Conservation (phyloP, 2,888 invertebrate genomes). For the Stictocephala bisonia region DNA sequence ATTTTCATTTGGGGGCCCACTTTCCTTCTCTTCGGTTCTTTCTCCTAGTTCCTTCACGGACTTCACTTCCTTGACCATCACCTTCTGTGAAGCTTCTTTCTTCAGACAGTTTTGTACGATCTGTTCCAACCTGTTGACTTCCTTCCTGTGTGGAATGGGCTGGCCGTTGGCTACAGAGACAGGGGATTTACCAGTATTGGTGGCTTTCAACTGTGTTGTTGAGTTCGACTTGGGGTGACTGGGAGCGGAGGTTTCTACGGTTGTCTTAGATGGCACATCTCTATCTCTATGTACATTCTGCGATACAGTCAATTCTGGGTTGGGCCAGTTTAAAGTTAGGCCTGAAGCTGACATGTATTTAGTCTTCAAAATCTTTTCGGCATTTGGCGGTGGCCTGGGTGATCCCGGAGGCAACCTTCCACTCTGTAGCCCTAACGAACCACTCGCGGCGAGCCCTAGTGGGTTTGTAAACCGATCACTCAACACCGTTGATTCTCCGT, state of each 20-base stretch:
- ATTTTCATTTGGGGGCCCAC: neutral
- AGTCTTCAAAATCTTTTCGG: conserved; percentile 12
- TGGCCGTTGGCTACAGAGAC: neutral
- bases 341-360: conserved; percentile 27
- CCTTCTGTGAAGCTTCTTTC: conserved; percentile 15
- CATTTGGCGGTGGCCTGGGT: conserved; percentile 25
- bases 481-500: conserved; percentile 41
- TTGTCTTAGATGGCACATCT: too few relatives aligned
- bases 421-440: neutral
- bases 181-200: conserved; percentile 25
- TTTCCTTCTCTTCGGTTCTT: conserved; percentile 6
- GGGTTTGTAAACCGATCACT: conserved; percentile 48
- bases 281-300: too few relatives aligned
- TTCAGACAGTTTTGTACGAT: conserved; percentile 41
- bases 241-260: neutral
- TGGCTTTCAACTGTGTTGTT: neutral
- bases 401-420: conserved; percentile 27
- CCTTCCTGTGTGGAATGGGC: conserved; percentile 42
- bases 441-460: conserved; percentile 19
- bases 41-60: neutral
- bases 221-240: neutral
- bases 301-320: conserved; percentile 8
- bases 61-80: neutral
- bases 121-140: conserved; percentile 33
- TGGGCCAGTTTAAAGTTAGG: conserved; percentile 40